Evolutionary conservation across 2,113 vertebrate genomes (phyloP).

Genomic region (Pan troglodytes): NHGRI_mPanTro3-v2.1_pri NC_072402.2:138639501-138640000

Average conservation of each 20-base stretch:
- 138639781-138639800: background rate
- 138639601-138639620: background rate
- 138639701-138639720: background rate
- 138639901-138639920: background rate
- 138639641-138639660: background rate
- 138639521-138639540: conserved; percentile 22
- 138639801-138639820: background rate
- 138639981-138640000: too few relatives aligned
- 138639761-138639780: background rate
- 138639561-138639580: background rate
- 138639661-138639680: conserved; percentile 16
- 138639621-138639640: conserved; percentile 20
- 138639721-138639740: background rate
- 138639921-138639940: too few relatives aligned
- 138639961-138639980: too few relatives aligned
- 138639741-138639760: background rate
- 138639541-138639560: conserved; percentile 5
- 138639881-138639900: background rate
- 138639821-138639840: background rate
- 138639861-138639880: background rate
- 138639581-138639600: background rate
- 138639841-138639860: background rate
- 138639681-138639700: background rate
- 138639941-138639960: too few relatives aligned
- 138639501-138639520: conserved; percentile 6